Percentiles rank a stretch among this genome's conserved stretches.
Conservation (phyloP, 2,797 vertebrate species). For the Neomorphus geoffroyi region DNA sequence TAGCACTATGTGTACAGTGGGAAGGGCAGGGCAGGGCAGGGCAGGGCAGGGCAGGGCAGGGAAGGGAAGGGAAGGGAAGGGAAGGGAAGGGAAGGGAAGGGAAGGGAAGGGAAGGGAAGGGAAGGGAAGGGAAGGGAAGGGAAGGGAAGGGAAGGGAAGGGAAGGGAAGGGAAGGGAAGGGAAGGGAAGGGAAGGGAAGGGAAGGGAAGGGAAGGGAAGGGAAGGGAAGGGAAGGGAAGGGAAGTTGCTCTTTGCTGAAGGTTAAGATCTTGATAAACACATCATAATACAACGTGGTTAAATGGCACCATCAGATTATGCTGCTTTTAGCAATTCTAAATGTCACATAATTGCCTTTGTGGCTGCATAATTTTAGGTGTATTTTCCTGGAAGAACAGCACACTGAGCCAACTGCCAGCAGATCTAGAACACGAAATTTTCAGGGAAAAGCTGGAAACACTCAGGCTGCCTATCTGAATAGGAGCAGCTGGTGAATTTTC, state of each 20-base stretch:
- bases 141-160: too few relatives aligned
- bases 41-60: not conserved
- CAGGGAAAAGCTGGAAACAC: not conserved
- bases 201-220: fast-evolving
- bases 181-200: too few relatives aligned
- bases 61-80: not conserved
- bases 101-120: too few relatives aligned
- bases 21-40: too few relatives aligned
- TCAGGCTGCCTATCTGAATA: not conserved
- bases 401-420: not conserved
- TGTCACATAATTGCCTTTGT: not conserved
- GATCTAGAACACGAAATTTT: conserved; percentile 25
- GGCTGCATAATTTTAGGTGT: not conserved
- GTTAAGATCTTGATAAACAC: not conserved
- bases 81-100: not conserved
- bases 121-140: too few relatives aligned
- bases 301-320: not conserved
- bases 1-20: fast-evolving
- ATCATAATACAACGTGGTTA: not conserved
- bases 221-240: too few relatives aligned
- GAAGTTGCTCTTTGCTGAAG: not conserved
- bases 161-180: too few relatives aligned
- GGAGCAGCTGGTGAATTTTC: not conserved
- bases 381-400: not conserved
- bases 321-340: conserved; percentile 1